A percentile compares a stretch with the other conserved stretches of the same genome.
These are phyloP conservation scores for Zaprionus vittiger DNA, from an alignment of 1,140 invertebrate genomes.

Conservation along the genomic window DNA sequence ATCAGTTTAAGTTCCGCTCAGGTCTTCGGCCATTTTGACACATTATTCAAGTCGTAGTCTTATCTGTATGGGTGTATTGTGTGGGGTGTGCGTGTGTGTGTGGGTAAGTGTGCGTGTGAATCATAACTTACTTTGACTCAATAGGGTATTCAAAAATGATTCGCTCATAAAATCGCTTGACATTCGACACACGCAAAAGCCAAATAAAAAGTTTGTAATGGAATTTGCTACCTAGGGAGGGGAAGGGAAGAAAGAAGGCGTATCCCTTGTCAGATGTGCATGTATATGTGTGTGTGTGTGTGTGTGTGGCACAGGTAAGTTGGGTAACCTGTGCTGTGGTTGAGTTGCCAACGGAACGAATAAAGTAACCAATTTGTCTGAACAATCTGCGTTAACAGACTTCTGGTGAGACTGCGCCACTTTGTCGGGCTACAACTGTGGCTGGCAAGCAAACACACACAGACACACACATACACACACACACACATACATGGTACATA, in stretches of 20 bases:
- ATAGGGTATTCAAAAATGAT: constrained; percentile 48
- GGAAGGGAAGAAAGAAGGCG: not conserved
- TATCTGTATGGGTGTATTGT: not conserved
- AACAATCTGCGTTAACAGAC: constrained; percentile 13
- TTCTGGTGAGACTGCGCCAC: not conserved
- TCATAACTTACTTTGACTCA: constrained; percentile 26
- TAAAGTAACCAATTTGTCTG: constrained; percentile 24
- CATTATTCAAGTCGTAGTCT: not conserved
- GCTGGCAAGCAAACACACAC: not conserved
- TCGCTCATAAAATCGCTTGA: constrained; percentile 42
- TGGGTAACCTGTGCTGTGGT: not conserved
- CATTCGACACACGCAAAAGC: constrained; percentile 47
- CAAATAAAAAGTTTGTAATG: constrained; percentile 49
- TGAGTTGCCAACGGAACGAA: constrained; percentile 11
- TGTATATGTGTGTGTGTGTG: not conserved
- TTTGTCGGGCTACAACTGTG: not conserved
- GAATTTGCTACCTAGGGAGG: constrained; percentile 4
- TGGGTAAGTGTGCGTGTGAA: constrained; percentile 12
- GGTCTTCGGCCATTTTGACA: not conserved
- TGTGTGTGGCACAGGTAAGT: not conserved
- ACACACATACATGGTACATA: not conserved
- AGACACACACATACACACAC: not conserved
- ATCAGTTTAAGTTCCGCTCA: not conserved
- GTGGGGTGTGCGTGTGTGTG: not conserved
- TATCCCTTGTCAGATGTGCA: not conserved